Evolutionary conservation across 1,140 invertebrate species (phyloP).

Genomic region (Hylaeus volcanicus): DNA sequence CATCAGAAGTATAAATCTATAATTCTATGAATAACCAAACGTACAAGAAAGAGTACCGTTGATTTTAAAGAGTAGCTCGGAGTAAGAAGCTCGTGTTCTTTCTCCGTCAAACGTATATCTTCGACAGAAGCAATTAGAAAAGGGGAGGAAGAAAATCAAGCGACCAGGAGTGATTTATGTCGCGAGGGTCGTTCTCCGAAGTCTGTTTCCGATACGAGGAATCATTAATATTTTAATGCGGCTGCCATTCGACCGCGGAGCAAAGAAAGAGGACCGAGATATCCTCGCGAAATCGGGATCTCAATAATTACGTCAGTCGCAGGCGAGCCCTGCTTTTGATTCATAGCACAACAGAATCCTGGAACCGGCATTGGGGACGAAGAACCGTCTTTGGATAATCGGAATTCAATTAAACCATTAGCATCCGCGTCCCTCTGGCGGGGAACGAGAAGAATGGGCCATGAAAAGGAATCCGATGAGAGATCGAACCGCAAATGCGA

Average conservation of each 20-base stretch:
- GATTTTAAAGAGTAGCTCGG: no score
- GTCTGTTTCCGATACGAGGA: conserved; percentile 63
- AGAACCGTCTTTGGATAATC: conserved; percentile 76
- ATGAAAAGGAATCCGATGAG: conserved; percentile 54
- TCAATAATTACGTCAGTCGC: conserved; percentile 78
- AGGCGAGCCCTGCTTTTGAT: conserved; percentile 77
- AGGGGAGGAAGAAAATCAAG: conserved; percentile 34
- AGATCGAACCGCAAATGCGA: conserved; percentile 64
- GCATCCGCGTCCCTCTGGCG: conserved; percentile 46
- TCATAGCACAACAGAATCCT: conserved; percentile 75
- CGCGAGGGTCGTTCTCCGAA: conserved; percentile 58
- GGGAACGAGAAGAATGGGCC: conserved; percentile 48
- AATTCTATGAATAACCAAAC: no score
- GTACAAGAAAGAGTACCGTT: no score
- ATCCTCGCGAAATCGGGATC: conserved; percentile 72
- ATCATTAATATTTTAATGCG: conserved; percentile 77
- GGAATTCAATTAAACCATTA: conserved; percentile 80
- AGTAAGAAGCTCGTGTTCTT: no score
- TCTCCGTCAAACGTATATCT: not conserved
- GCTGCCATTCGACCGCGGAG: conserved; percentile 59
- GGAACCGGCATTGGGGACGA: conserved; percentile 57
- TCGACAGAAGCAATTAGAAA: conserved; percentile 12
- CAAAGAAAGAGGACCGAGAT: conserved; percentile 48
- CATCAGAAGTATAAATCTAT: no score
- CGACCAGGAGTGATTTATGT: conserved; percentile 56